Evolutionary conservation across 1,140 invertebrate species (phyloP), one percentile per base, ranked within the genome.

Genomic region (Cephus cinctus): DNA sequence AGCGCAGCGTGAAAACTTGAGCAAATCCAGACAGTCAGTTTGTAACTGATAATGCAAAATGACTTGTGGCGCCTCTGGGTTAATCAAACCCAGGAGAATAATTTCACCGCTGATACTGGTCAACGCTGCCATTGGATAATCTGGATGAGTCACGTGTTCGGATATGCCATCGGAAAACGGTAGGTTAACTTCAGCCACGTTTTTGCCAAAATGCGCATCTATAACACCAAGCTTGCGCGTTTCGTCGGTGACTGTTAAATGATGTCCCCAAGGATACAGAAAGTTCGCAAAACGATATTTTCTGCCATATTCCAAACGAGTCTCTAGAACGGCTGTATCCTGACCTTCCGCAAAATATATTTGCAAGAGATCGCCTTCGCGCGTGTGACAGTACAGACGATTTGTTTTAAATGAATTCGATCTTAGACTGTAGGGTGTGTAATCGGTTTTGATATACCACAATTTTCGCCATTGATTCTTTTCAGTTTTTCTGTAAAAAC

Each of bases 1-100:
- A 31, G 72, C 73, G 38, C 59, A 60, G 1, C 52, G 43, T 1
- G 69, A 73, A 44, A 75, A 69, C 36, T 67, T 75, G 5, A 74
- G 35, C 0, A 74, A 12, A 55, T 75, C 63, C 22, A 75, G 36
- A 2, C 43, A 23, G 0, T 42, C 48, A 0, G 5, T 32, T 11
- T 75, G 67, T 3, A 76, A 11, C 14, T 41, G 27, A 52, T 52
- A 60, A 2, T 44, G 43, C 8, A 43, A 47, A 2, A 65, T 34
- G 5, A 68, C 44, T 22, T 8, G 46, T 8, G 71, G 70, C 15
- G 54, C 44, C 8, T 52, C 12, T 2, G 60, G 61, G 11, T 62
- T 5, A 0, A 45, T 9, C 0, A 70, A 27, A 23, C 54, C 59
- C 0, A 73, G 4, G 4, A 73, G 43, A 0, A 39, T 8, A 15